Percentiles rank a stretch among this genome's conserved stretches.
These are phyloP conservation scores for Alethe diademata DNA, from an alignment of 2,113 vertebrate genomes.

Conservation along the genomic window DNA sequence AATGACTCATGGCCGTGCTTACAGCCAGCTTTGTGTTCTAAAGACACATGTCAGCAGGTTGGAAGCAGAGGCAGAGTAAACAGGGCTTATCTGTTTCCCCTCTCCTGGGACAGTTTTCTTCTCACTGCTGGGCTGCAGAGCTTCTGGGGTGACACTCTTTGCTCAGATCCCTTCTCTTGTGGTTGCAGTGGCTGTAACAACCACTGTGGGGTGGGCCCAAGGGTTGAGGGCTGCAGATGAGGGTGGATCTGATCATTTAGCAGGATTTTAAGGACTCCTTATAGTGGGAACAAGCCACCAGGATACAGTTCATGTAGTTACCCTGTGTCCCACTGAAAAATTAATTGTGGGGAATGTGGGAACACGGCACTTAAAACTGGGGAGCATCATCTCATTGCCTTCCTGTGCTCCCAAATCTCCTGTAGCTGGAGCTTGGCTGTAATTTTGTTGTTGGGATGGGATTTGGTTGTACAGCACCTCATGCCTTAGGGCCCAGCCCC, in stretches of 20 bases:
- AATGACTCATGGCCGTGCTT: neutral
- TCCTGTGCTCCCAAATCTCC: neutral
- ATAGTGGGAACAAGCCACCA: neutral
- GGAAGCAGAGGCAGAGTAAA: neutral
- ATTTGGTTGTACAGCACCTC: neutral
- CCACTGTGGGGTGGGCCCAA: rapidly evolving
- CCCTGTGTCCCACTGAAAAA: rapidly evolving
- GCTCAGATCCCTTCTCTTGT: neutral
- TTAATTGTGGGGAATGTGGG: neutral
- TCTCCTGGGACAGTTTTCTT: neutral
- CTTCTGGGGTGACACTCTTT: neutral
- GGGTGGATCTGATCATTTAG: neutral
- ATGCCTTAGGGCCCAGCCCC: neutral
- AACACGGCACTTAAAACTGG: rapidly evolving
- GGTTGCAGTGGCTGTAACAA: neutral
- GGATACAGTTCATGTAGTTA: neutral
- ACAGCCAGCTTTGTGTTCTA: neutral
- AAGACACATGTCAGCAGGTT: neutral
- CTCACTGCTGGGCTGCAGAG: neutral
- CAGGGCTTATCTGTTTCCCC: neutral
- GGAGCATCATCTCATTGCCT: neutral
- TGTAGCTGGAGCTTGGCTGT: neutral
- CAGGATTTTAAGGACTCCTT: neutral
- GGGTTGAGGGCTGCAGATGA: neutral
- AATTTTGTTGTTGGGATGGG: neutral